Evolutionary conservation across 2,113 vertebrate species (phyloP), one percentile per base, ranked within the genome.

Genomic region (Hippocampus mohnikei): DNA sequence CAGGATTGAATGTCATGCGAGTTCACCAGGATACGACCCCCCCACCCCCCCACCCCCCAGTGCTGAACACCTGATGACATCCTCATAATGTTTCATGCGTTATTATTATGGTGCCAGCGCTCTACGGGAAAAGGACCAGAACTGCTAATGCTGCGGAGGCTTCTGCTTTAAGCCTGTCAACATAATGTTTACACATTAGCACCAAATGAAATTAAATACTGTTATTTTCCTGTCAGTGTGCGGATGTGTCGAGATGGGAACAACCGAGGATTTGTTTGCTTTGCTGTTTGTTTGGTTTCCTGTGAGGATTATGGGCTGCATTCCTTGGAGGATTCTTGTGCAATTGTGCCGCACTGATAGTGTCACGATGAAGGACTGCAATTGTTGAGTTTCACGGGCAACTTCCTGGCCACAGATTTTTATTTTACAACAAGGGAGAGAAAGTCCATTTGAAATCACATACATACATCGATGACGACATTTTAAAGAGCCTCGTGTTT

Each of bases 41-140:
- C 27, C 27, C 27, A 1, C 27, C 27, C 27, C 27, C 27, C 27
- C 27, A 1, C 1, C 27, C 29, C 33, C 3, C 41, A 10, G 16
- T 41, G 40, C 77, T 80, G 71, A 81, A 66, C 29, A 65, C 69
- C 81, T 73, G 81, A 73, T 71, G 83, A 88, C 77, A 82, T 87
- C 79, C 79, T 79, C 60, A 42, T 74, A 80, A 80, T 69, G 68
- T 83, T 85, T 81, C 75, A 81, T 80, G 82, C 76, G 79, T 87
- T 65, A 10, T 65, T 27, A 65, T 44, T 25, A 65, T 27, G 7
- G 21, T 13, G 21, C 29, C 18, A 9, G 18, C 3, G 55, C 67
- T 77, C 15, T n/a, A 50, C 10, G 37, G 59, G 53, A 23, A 64
- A 41, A 61, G 72, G 72, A 68, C 78, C 69, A 8, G 27, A 50